Base-by-base conservation (phyloP, 2,888 invertebrate species). In the Ormia ochracea region DNA sequence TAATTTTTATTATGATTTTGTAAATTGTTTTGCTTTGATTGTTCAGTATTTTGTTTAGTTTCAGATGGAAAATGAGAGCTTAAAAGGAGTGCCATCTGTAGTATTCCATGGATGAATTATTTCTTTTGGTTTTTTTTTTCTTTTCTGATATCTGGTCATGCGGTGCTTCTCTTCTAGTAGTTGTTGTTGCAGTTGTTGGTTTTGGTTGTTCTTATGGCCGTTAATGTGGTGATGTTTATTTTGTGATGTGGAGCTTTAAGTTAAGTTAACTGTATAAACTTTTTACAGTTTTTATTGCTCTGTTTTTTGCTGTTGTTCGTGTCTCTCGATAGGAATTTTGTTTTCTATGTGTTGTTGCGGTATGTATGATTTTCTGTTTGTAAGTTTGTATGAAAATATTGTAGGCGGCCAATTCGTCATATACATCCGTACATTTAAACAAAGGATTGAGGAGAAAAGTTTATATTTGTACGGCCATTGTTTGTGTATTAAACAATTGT, bases 401-500 rank as follows among this genome's bases (percentile, higher is more conserved):
- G n/a, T 31, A 36, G 59, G 54, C 43, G n/a, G n/a, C n/a, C n/a
- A n/a, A 41, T 54, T 7, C 26, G 36, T 48, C 48, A 45, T 68
- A 14, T n/a, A 50, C 38, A 38, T 33, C 17, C 38, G 43, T 43
- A 54, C 38, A 52, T 28, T 68, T 28, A 63, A 21, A 63, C 69
- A 48, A 31, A 63, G 2, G 59, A 21, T 17, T 36, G 28, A 10
- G n/a, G 45, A 6, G 28, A 31, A 28, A 23, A 21, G 26, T 66
- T 70, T 38, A 26, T 36, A 66, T 52, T 73, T 69, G 58, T 36
- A 23, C 33, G 45, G 87, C 87, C 76, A 86, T 85, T 73, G 87
- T 88, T 23, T 84, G 87, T 83, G 76, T n/a, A n/a, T n/a, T n/a
- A n/a, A n/a, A n/a, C 82, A 77, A 76, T 84, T 83, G 76, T 66